Conservation (phyloP, 2,888 invertebrate genomes). For the Glaucopsyche alexis region DNA sequence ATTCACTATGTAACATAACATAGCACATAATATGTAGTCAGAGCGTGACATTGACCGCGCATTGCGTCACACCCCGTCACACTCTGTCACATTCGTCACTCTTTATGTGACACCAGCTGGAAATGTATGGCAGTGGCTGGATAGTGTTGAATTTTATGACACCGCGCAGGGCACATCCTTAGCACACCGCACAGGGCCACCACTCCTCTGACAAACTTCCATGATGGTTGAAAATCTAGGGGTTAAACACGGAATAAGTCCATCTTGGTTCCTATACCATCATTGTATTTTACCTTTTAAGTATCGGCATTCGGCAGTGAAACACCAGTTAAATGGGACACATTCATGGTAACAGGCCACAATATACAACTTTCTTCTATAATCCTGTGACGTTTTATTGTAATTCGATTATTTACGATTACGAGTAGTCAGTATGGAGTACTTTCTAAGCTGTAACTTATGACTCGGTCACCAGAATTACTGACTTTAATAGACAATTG, state of each 20-base stretch:
- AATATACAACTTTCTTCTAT: background rate
- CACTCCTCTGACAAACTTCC: too few relatives aligned
- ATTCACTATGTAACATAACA: slow-evolving; percentile 10
- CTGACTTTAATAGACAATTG: slow-evolving; percentile 1
- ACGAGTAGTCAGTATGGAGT: background rate
- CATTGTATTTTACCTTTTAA: too few relatives aligned
- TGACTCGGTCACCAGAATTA: background rate
- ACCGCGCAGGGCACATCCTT: background rate
- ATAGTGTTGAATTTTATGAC: slow-evolving; percentile 17
- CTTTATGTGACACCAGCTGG: slow-evolving; percentile 53
- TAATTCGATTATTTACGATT: slow-evolving; percentile 17
- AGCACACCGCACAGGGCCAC: background rate
- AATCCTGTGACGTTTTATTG: slow-evolving; percentile 22
- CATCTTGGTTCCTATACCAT: too few relatives aligned
- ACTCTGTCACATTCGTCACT: slow-evolving; percentile 47
- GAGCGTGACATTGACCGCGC: slow-evolving; percentile 64
- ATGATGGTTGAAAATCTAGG: too few relatives aligned
- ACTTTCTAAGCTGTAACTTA: slow-evolving; percentile 24
- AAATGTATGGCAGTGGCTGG: slow-evolving; percentile 42
- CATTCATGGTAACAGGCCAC: slow-evolving; percentile 5
- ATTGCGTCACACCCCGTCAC: slow-evolving; percentile 49
- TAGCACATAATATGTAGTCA: background rate
- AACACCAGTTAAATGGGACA: background rate
- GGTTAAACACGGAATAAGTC: too few relatives aligned
- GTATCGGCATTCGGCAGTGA: too few relatives aligned